Base-by-base conservation (phyloP, 2,888 invertebrate genomes). In the Chrysolina oricalcia region DNA sequence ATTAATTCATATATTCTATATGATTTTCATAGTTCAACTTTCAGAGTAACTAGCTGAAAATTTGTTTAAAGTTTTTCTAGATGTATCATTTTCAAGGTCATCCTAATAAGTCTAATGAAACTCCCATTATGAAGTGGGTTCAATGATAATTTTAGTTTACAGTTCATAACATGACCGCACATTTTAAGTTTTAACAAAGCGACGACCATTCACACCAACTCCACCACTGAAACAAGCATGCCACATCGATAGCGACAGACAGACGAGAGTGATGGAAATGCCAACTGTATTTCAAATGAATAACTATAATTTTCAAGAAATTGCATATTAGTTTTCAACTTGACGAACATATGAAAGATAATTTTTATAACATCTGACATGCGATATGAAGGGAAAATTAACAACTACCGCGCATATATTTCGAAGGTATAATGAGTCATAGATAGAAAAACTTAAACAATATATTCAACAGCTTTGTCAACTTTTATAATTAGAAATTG, bases 331-430 rank as follows among this genome's bases (percentile, higher is more conserved):
- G 21, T 53, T 11, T 11, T 5, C 11, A 53, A 53, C 21, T 53
- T 15, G 4, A n/a, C 50, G 23, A 56, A 56, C 23, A 5, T 35
- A 17, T 6, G 13, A 23, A 59, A 11, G 27, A 27, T 27, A 27
- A 53, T 53, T 53, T 53, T 53, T 23, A 59, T 59, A 27, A 35
- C 27, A 23, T n/a, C 35, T 59, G 59, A n/a, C 59, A 59, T 27
- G n/a, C 15, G 27, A 59, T 11, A 27, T 59, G 8, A n/a, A 0
- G n/a, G 2, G 27, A 59, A 35, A 59, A 23, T n/a, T n/a, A 27
- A n/a, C 35, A 59, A 59, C 23, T 59, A n/a, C n/a, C 23, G 6
- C 0, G 1, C 15, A n/a, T 59, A 15, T 8, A 59, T 59, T 59
- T 35, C 15, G 4, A 59, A 6, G 23, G 35, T 27, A 17, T 35